A percentile compares a stretch with the other conserved stretches of the same genome.
These are phyloP conservation scores for Hydrocynus forskahlii DNA, from an alignment of 2,797 vertebrate genomes.

Conservation along the genomic window DNA sequence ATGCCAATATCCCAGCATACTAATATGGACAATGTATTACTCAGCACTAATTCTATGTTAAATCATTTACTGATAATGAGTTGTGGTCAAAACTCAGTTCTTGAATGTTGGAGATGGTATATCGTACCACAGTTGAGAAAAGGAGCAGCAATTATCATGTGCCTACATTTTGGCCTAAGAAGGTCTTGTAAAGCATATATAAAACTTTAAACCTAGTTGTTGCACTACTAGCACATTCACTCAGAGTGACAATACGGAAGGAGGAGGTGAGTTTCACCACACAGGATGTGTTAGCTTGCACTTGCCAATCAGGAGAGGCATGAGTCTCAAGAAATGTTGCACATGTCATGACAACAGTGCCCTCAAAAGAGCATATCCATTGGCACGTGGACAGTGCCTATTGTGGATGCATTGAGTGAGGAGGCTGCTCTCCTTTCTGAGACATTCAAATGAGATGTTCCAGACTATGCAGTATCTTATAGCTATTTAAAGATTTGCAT, in stretches of 20 bases:
- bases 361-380: background rate
- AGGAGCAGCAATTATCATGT: background rate
- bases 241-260: conserved; percentile 17
- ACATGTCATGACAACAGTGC: background rate
- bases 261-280: conserved; percentile 31
- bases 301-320: background rate
- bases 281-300: conserved; percentile 33
- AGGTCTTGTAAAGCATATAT: background rate
- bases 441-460: background rate
- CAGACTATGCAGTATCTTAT: background rate
- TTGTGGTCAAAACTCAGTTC: background rate
- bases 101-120: background rate
- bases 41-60: background rate
- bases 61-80: no score
- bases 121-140: background rate
- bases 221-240: background rate
- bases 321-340: background rate
- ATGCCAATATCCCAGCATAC: background rate
- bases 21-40: background rate
- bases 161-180: background rate
- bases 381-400: background rate
- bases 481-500: conserved; percentile 18
- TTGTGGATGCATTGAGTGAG: background rate
- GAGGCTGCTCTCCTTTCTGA: background rate
- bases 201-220: background rate